phyloP scores from a whole-genome alignment of 2,113 vertebrate species.

The Conger conger region DNA sequence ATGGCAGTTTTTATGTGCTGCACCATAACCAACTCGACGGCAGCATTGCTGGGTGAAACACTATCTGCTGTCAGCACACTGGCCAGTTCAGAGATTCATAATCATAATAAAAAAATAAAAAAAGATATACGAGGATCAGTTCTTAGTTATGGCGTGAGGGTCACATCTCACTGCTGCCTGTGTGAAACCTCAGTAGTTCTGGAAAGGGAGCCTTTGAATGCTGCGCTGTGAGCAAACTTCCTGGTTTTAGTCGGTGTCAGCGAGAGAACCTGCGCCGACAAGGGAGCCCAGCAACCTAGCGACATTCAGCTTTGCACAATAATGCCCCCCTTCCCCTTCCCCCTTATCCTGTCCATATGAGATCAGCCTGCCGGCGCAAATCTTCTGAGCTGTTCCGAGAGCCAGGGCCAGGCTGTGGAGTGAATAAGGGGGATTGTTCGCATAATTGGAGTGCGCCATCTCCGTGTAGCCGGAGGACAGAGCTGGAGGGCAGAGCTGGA shows the following conservation, averaged over 20 bases:
- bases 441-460: slow-evolving; percentile 42
- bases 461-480: slow-evolving; percentile 37
- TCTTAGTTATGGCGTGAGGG: neutral
- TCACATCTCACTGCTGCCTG: neutral
- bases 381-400: slow-evolving; percentile 30
- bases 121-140: neutral
- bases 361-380: slow-evolving; percentile 50
- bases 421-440: slow-evolving; percentile 60
- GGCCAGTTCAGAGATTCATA: neutral
- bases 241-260: neutral
- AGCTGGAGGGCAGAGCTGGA: neutral
- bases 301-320: neutral
- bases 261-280: neutral
- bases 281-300: neutral
- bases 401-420: neutral
- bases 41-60: neutral
- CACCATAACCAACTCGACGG: neutral
- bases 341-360: slow-evolving; percentile 32
- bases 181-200: neutral
- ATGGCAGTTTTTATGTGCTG: no score
- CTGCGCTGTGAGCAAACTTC: neutral
- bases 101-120: neutral
- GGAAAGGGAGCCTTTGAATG: neutral
- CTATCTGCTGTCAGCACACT: neutral
- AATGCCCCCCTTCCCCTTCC: neutral